Evolutionary conservation across 2,113 vertebrate genomes (phyloP).

Genomic region (Aptenodytes patagonicus): DNA sequence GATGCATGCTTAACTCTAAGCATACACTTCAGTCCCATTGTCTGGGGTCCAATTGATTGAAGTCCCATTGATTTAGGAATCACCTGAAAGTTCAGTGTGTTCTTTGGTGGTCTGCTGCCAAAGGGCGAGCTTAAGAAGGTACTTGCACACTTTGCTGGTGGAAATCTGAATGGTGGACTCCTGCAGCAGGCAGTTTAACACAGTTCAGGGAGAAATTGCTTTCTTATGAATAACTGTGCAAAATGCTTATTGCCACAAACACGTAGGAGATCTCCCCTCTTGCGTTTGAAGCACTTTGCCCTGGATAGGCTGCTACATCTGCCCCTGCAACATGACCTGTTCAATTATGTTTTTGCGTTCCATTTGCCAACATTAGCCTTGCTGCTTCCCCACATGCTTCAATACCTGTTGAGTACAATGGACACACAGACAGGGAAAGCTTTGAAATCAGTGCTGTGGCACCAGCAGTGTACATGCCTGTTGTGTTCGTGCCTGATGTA

Average conservation of each 20-base stretch:
- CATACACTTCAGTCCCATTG: not conserved
- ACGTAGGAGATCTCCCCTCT: accelerated
- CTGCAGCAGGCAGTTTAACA: not conserved
- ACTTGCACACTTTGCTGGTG: not conserved
- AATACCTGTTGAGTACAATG: not conserved
- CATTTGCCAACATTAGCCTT: not conserved
- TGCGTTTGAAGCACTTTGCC: not conserved
- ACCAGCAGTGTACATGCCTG: not conserved
- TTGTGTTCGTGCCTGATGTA: not conserved
- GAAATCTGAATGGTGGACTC: not conserved
- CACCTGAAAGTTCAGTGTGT: not conserved
- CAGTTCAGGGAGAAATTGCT: not conserved
- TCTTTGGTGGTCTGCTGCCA: not conserved
- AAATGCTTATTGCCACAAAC: not conserved
- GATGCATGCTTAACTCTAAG: not conserved
- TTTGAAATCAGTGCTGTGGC: not conserved
- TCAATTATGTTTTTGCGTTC: not conserved
- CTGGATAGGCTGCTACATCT: not conserved
- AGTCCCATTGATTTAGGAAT: not conserved
- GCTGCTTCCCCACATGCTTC: not conserved
- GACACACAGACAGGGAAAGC: not conserved
- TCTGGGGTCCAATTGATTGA: not conserved
- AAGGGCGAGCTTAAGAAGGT: not conserved
- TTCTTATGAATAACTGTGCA: not conserved
- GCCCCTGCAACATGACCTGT: not conserved